phyloP scores from a whole-genome alignment of 2,113 vertebrate species.

The Cryptomyrus ogoouensis region DNA sequence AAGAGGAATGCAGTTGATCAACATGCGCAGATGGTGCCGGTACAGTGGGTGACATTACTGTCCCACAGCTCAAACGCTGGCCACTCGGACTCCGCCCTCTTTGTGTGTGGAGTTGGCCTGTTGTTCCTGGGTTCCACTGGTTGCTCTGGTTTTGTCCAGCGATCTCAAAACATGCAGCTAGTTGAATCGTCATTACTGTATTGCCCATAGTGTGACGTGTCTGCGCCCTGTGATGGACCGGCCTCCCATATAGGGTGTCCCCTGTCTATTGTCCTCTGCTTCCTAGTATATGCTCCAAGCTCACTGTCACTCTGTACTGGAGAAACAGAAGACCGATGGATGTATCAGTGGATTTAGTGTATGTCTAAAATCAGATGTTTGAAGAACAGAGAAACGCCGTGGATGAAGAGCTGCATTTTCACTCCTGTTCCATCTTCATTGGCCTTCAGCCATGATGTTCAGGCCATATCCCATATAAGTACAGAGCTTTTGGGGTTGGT shows the following conservation, averaged over 20 bases:
- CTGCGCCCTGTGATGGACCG: background rate
- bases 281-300: background rate
- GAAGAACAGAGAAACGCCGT: background rate
- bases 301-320: background rate
- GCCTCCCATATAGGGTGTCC: background rate
- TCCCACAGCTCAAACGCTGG: background rate
- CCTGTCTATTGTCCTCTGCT: background rate
- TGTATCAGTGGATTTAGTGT: background rate
- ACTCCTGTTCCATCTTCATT: conserved; percentile 26
- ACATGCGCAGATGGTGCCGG: background rate
- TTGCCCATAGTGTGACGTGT: background rate
- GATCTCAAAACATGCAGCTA: background rate
- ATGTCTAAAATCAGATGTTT: background rate
- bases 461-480: background rate
- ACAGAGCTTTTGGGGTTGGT: background rate
- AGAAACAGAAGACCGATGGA: too few relatives aligned
- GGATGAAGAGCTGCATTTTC: conserved; percentile 22
- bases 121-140: background rate
- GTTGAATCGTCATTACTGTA: background rate
- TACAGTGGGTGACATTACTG: background rate
- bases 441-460: conserved; percentile 40
- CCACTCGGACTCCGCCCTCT: background rate
- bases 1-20: background rate
- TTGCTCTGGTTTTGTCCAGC: background rate
- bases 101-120: background rate